Evolutionary conservation across 2,113 vertebrate genomes (phyloP), one percentile per base, ranked within the genome.

Genomic region (Aythya baeri): DNA sequence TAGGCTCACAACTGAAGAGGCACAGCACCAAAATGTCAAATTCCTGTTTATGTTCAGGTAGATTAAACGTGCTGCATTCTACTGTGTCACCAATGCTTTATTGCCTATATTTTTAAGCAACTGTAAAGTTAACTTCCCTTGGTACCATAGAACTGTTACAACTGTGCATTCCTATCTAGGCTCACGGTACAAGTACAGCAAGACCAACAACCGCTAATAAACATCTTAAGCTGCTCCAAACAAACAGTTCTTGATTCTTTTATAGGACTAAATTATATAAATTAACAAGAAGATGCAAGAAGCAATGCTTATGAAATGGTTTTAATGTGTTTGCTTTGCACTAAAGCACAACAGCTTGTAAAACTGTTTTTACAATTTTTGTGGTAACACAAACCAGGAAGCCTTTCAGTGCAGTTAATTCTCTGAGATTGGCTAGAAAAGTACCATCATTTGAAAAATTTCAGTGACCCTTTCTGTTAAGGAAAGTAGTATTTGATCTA

Each of bases 311-410:
- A 89, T 86, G 86, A 94, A 90, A 70, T 59, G 13, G 10, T 88
- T 92, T 86, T 91, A 54, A 92, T 91, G 83, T 79, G 83, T 70
- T 95, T 93, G 23, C 65, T 89, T 96, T 94, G 66, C 58, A 88
- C 73, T 88, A 86, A 94, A 88, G 66, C 76, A 88, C 86, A 88
- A 76, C 70, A 94, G 77, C 73, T 84, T 92, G 77, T 90, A 95
- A 96, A 95, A 82, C 27, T 75, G 32, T 34, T 96, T 81, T 86
- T 88, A 70, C 57, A 61, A 27, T 86, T 93, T 94, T 55, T 89
- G 81, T 79, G 74, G 83, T 90, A 92, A 86, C 49, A 65, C 21
- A 76, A 96, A 23, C 27, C 88, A 88, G 86, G 70, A 94, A 94
- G 70, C 58, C 23, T 75, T 93, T 92, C 82, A 92, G 49, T 65